These are phyloP conservation scores for Nomada flava DNA, from an alignment of 2,888 invertebrate species.

Conservation along the genomic window DNA sequence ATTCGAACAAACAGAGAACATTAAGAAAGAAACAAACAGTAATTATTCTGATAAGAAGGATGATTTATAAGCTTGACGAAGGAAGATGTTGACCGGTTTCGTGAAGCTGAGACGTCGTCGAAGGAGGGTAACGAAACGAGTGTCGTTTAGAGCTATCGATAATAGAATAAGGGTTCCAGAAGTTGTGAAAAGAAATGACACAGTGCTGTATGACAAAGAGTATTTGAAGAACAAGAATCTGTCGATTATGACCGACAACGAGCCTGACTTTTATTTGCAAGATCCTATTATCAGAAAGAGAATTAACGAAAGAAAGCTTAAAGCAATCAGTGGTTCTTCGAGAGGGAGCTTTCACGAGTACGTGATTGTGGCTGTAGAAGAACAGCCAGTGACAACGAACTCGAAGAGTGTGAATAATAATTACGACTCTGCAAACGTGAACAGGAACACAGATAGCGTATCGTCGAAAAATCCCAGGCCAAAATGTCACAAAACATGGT, in stretches of 20 bases:
- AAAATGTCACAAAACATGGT: constrained; percentile 66
- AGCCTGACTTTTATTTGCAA: constrained; percentile 4
- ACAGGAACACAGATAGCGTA: constrained; percentile 19
- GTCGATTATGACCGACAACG: constrained; percentile 68
- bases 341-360: constrained; percentile 28
- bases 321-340: constrained; percentile 14
- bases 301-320: background rate
- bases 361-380: constrained; percentile 38
- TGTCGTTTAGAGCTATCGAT: background rate
- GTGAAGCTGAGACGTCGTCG: constrained; percentile 34
- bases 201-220: background rate
- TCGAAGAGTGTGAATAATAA: constrained; percentile 34
- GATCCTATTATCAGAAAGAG: background rate
- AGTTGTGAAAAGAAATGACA: background rate
- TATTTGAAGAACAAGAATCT: constrained; percentile 55
- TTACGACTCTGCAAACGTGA: constrained; percentile 50
- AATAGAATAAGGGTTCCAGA: background rate
- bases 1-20: background rate
- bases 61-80: background rate
- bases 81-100: constrained; percentile 31
- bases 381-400: constrained; percentile 21
- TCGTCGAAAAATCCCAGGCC: constrained; percentile 54
- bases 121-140: background rate
- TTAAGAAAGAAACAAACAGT: background rate
- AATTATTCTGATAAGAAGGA: background rate